Evolutionary conservation across 2,113 vertebrate species (phyloP), one percentile per base, ranked within the genome.

Genomic region (Tretioscincus oriximinensis): DNA sequence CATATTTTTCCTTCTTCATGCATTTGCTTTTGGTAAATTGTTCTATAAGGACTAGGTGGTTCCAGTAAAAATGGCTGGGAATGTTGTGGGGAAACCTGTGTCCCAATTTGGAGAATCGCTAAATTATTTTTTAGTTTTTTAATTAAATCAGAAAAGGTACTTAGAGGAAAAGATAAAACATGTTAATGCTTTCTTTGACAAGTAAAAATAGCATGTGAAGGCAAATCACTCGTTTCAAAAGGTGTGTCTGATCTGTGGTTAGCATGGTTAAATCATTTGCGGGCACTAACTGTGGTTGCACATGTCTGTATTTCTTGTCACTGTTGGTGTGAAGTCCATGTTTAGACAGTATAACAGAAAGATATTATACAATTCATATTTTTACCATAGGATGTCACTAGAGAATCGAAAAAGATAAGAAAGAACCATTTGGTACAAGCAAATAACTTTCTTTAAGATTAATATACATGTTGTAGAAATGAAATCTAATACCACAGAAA

Each of bases 341-440:
- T 70, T 69, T 41, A 58, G 1, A 54, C 84, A 24, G 9, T 49
- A 8, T 5, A 1, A 5, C 77, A 49, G 49, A 64, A 78, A 10
- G 28, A 73, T 1, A 66, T 69, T 81, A 8, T 28, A 28, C 69
- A 35, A 24, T 82, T 76, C 85, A 69, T 0, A 0, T 87, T 90
- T 84, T 73, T 87, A 86, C 82, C 85, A 84, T 86, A 0, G 0
- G 91, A 84, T 92, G 88, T 90, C 89, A 88, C 81, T 58, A 91
- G 86, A 94, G 87, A 83, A 82, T 78, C 78, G 79, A 82, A 63
- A 86, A 69, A 85, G 83, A 78, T 31, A 22, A 28, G 73, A 47
- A 22, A 28, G 73, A 47, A 26, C 16, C 20, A 26, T 12, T 26
- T 16, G 31, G 60, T 22, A 54, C 20, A 60, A 69, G 22, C 1